Conservation (phyloP, 2,797 vertebrate genomes). For the Typhlichthys eigenmanni region DNA sequence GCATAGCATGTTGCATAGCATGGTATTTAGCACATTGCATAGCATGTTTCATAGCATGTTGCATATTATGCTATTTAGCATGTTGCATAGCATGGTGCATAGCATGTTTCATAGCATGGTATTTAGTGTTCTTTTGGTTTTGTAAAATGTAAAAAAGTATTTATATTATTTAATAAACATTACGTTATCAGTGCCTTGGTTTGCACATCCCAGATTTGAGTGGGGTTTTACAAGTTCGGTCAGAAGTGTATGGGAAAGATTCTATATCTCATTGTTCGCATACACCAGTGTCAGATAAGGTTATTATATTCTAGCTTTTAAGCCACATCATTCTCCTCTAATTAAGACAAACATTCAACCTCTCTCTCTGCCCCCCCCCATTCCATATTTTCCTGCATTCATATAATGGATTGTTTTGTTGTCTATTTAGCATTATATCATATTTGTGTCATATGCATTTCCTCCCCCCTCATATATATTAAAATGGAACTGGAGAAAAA, state of each 20-base stretch:
- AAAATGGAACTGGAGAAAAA: conserved; percentile 23
- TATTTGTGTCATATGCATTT: conserved; percentile 62
- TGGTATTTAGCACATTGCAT: too few species aligned
- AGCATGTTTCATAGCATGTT: too few species aligned
- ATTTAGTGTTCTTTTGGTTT: too few species aligned
- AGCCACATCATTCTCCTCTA: conserved; percentile 58
- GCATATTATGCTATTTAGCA: too few species aligned
- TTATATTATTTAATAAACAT: too few species aligned
- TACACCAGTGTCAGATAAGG: conserved; percentile 44
- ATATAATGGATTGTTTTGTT: conserved; percentile 72
- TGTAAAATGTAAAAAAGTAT: too few species aligned
- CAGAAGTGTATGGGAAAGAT: conserved; percentile 31
- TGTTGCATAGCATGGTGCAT: too few species aligned
- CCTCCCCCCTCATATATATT: conserved; percentile 51
- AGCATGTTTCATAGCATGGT: too few species aligned
- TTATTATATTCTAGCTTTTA: conserved; percentile 59
- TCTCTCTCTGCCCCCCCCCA: conserved; percentile 43
- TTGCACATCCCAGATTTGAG: too few species aligned
- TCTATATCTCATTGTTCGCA: conserved; percentile 38
- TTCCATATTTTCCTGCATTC: conserved; percentile 14
- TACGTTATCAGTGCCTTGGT: too few species aligned
- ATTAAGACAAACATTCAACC: conserved; percentile 63
- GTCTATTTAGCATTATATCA: conserved; percentile 58
- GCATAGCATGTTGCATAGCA: too few species aligned
- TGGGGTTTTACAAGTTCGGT: background rate